A percentile compares a stretch with the other conserved stretches of the same genome.
phyloP scores from a whole-genome alignment of 92 coral and sea anemone genomes.

The Scolanthus callimorphus region DNA sequence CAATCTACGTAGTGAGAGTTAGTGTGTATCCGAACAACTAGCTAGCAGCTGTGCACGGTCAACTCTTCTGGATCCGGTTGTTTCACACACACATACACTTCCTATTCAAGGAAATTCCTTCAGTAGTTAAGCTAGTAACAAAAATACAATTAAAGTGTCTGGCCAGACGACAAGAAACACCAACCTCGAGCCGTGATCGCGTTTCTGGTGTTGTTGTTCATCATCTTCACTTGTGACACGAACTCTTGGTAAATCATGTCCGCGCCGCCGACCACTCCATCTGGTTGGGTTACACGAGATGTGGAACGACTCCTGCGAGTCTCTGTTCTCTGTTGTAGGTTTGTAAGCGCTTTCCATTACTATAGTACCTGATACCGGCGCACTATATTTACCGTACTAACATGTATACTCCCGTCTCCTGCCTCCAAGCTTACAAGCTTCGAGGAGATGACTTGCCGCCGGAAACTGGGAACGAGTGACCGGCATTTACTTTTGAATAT shows the following conservation, averaged over 20 bases:
- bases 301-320: slow-evolving; percentile 44
- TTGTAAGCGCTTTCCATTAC: slow-evolving; percentile 89
- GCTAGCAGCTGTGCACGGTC: not conserved
- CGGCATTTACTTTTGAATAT: too few relatives aligned
- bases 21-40: not conserved
- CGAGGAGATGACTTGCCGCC: too few relatives aligned
- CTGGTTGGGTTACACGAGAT: slow-evolving; percentile 34
- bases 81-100: too few relatives aligned
- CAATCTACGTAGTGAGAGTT: not conserved
- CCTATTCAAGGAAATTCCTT: too few relatives aligned
- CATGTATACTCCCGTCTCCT: too few relatives aligned
- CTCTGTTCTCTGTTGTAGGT: slow-evolving; percentile 79
- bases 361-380: too few relatives aligned
- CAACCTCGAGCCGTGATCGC: slow-evolving; percentile 19
- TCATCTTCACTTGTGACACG: slow-evolving; percentile 8
- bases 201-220: not conserved
- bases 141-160: too few relatives aligned
- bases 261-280: slow-evolving; percentile 30
- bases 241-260: slow-evolving; percentile 16
- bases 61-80: not conserved
- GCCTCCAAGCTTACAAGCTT: too few relatives aligned
- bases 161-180: not conserved
- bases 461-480: too few relatives aligned
- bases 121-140: too few relatives aligned
- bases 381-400: too few relatives aligned